Conservation (phyloP, 2,888 invertebrate species). For the Micropterix aruncella region DNA sequence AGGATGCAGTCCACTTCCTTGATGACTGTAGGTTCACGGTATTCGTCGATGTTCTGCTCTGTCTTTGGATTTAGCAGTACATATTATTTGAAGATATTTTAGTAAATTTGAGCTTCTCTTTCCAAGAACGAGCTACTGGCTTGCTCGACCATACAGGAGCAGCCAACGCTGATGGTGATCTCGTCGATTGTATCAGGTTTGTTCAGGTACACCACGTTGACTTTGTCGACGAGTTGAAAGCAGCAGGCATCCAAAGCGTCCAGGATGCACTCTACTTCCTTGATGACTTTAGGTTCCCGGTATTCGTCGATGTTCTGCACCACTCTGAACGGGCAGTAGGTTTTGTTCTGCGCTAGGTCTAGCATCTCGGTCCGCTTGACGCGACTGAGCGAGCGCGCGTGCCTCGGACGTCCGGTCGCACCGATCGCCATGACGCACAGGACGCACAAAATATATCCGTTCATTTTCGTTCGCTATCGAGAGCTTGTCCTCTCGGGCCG, state of each 20-base stretch:
- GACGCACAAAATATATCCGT: not conserved
- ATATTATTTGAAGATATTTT: too few relatives aligned
- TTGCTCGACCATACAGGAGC: slow-evolving; percentile 32
- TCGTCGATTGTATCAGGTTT: slow-evolving; percentile 12
- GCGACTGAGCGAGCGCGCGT: not conserved
- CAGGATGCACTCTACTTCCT: not conserved
- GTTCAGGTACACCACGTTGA: slow-evolving; percentile 23
- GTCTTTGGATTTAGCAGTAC: too few relatives aligned
- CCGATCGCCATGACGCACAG: not conserved
- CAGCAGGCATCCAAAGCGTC: not conserved
- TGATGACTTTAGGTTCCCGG: not conserved
- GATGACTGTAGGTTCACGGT: too few relatives aligned
- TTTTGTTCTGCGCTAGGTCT: not conserved
- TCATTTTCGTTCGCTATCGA: too few relatives aligned
- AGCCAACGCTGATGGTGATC: slow-evolving; percentile 29
- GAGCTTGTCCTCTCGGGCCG: not conserved
- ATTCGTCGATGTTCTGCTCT: too few relatives aligned
- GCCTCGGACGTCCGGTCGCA: not conserved
- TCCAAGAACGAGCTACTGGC: too few relatives aligned
- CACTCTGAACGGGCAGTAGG: not conserved
- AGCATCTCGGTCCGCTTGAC: not conserved
- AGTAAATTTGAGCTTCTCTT: too few relatives aligned
- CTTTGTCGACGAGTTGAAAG: slow-evolving; percentile 22
- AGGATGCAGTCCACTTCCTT: too few relatives aligned
- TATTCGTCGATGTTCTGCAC: not conserved